Evolutionary conservation across 1,140 invertebrate species (phyloP).

Genomic region (Zaprionus lachaisei): DNA sequence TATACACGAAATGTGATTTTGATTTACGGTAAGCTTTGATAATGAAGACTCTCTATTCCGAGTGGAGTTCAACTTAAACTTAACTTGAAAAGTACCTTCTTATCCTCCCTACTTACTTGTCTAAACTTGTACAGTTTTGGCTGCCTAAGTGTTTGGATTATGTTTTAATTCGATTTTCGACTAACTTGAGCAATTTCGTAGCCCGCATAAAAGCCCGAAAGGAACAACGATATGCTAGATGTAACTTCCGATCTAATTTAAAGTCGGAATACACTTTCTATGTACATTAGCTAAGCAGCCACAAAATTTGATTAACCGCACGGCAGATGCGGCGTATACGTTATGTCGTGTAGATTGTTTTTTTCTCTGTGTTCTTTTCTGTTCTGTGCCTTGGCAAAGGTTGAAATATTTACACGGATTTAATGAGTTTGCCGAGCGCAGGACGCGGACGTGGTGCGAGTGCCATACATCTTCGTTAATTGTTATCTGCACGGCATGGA

Average conservation of each 20-base stretch:
- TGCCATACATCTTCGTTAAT: slow-evolving; percentile 69
- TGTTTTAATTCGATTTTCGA: not conserved
- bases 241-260: not conserved
- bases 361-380: not conserved
- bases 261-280: slow-evolving; percentile 17
- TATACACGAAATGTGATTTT: slow-evolving; percentile 28
- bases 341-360: slow-evolving; percentile 44
- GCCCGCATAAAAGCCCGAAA: slow-evolving; percentile 55
- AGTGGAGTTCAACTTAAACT: not conserved
- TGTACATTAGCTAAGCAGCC: slow-evolving; percentile 45
- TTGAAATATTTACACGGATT: slow-evolving; percentile 67
- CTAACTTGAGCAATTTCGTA: slow-evolving; percentile 63
- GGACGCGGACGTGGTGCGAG: not conserved
- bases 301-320: slow-evolving; percentile 38
- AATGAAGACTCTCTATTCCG: slow-evolving; percentile 21
- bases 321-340: slow-evolving; percentile 65
- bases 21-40: slow-evolving; percentile 23
- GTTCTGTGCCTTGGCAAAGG: slow-evolving; percentile 26
- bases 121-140: slow-evolving; percentile 57
- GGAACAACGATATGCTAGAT: slow-evolving; percentile 57
- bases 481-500: slow-evolving; percentile 67
- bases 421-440: slow-evolving; percentile 36
- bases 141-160: slow-evolving; percentile 48
- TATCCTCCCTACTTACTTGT: slow-evolving; percentile 12
- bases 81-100: not conserved